phyloP scores from a whole-genome alignment of 2,113 vertebrate species.

The Lynx canadensis region DNA sequence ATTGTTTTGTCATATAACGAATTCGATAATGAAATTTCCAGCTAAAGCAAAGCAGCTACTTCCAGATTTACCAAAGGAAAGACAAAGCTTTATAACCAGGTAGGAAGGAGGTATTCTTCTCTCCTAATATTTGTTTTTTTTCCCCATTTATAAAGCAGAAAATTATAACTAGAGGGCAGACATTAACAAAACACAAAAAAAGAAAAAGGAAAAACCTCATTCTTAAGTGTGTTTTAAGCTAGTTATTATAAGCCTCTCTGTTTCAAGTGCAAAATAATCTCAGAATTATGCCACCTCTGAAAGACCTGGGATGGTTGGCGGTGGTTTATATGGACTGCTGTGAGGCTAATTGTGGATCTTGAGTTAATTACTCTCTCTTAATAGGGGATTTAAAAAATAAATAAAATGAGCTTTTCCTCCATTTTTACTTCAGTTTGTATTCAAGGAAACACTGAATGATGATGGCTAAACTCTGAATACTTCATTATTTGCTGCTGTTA shows the following conservation, averaged over 20 bases:
- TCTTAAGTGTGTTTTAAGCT: constrained; percentile 64
- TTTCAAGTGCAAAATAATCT: constrained; percentile 76
- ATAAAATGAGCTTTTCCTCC: constrained; percentile 80
- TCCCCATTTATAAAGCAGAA: constrained; percentile 12
- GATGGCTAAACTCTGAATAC: constrained; percentile 80
- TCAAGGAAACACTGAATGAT: constrained; percentile 80
- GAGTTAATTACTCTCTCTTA: constrained; percentile 87
- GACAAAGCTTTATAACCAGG: background rate
- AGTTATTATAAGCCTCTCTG: constrained; percentile 62
- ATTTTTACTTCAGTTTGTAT: constrained; percentile 72
- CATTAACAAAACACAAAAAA: constrained; percentile 12
- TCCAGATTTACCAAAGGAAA: constrained; percentile 41
- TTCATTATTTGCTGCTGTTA: constrained; percentile 84
- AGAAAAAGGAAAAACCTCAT: constrained; percentile 38
- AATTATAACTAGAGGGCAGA: constrained; percentile 45
- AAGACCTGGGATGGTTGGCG: constrained; percentile 80
- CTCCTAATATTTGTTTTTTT: constrained; percentile 39
- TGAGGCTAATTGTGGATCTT: constrained; percentile 87
- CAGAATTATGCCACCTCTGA: constrained; percentile 83
- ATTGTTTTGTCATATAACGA: constrained; percentile 51
- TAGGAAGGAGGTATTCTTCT: constrained; percentile 51
- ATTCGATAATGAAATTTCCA: constrained; percentile 63
- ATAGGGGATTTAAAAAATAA: constrained; percentile 81
- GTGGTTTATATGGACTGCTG: constrained; percentile 83
- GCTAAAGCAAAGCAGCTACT: constrained; percentile 56